Percentiles rank a stretch among this genome's conserved stretches.
Evolutionary conservation across 2,113 vertebrate genomes (phyloP).

Genomic region (Sialia sialis): DNA sequence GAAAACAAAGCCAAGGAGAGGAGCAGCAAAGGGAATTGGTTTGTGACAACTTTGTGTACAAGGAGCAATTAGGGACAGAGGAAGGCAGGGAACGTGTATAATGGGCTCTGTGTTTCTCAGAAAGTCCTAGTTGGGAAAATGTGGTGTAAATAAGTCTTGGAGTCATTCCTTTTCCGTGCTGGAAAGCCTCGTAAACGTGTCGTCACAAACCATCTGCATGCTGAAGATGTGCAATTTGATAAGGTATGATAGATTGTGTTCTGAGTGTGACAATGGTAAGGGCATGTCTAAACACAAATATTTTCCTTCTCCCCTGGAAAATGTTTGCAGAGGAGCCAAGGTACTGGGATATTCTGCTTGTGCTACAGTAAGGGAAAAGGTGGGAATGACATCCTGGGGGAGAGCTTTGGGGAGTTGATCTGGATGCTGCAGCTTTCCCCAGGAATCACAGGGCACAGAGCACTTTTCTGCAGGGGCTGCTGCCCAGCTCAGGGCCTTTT

Average conservation of each 20-base stretch:
- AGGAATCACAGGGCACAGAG: background rate
- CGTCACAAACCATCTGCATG: background rate
- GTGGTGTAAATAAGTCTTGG: background rate
- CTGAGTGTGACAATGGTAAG: slow-evolving; percentile 30
- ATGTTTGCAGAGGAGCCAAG: background rate
- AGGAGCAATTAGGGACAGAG: background rate
- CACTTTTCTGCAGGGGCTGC: fast-evolving
- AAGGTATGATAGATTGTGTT: background rate
- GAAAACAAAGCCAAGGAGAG: background rate
- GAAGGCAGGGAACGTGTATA: background rate
- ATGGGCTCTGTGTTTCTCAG: background rate
- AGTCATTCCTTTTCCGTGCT: background rate
- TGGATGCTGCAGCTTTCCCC: background rate
- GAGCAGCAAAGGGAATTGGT: background rate
- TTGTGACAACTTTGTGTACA: background rate
- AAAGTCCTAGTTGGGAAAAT: background rate
- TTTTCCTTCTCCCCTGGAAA: slow-evolving; percentile 17
- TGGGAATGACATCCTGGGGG: background rate
- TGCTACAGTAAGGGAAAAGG: background rate
- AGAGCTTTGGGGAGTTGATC: background rate
- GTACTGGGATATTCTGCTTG: background rate
- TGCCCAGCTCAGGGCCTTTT: fast-evolving
- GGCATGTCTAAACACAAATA: slow-evolving; percentile 50
- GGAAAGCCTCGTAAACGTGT: slow-evolving; percentile 2
- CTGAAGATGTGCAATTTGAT: slow-evolving; percentile 56